These are phyloP conservation scores for Megalurothrips usitatus DNA, from an alignment of 2,888 invertebrate species.

Conservation along the genomic window DNA sequence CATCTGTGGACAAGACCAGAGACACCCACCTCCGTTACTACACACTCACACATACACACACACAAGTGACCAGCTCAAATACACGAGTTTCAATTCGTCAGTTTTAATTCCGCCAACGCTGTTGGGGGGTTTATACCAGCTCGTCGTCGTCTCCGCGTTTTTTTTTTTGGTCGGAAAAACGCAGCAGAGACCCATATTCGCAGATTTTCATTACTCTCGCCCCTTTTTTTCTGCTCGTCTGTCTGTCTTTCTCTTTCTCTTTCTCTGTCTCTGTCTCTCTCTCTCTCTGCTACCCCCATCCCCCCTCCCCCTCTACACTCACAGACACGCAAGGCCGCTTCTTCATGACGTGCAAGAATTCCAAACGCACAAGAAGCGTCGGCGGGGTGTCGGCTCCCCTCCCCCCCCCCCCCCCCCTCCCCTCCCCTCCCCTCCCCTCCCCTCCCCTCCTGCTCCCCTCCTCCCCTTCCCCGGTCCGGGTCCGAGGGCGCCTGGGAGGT, in stretches of 20 bases:
- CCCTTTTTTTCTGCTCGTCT: background rate
- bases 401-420: background rate
- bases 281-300: background rate
- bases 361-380: background rate
- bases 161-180: too few species aligned
- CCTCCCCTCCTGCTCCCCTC: background rate
- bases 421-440: background rate
- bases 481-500: too few species aligned
- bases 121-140: too few species aligned
- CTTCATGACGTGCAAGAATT: background rate
- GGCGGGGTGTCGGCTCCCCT: background rate
- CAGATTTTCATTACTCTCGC: background rate
- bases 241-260: background rate
- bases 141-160: too few species aligned
- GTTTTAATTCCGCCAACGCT: too few species aligned
- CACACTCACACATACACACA: background rate
- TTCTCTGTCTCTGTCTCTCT: too few species aligned
- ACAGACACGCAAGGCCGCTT: background rate
- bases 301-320: background rate
- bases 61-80: background rate
- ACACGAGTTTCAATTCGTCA: too few species aligned
- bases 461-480: background rate
- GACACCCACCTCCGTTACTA: background rate
- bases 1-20: too few species aligned
- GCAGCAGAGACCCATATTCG: too few species aligned